Percentiles rank a stretch among this genome's conserved stretches.
Conservation (phyloP, 2,888 invertebrate genomes). For the Pachymerium ferrugineum region DNA sequence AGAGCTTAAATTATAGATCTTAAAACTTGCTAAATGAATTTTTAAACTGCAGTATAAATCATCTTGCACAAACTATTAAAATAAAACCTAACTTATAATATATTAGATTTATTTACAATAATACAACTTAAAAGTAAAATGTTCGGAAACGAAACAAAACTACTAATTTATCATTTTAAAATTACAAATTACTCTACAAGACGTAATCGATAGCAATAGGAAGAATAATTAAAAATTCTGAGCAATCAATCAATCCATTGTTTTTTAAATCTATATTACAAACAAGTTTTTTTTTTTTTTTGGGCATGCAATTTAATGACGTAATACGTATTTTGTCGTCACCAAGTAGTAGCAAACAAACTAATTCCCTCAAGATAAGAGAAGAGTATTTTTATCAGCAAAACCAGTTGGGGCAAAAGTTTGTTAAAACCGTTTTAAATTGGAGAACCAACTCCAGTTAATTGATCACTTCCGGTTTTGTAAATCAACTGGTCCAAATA, state of each 20-base stretch:
- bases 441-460: background rate
- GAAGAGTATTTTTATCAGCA: no score
- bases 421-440: no score
- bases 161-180: background rate
- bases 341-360: constrained; percentile 13
- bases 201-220: background rate
- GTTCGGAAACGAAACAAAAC: background rate
- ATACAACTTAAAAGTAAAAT: constrained; percentile 1
- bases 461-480: background rate
- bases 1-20: no score
- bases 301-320: background rate
- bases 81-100: no score
- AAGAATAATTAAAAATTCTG: constrained; percentile 8
- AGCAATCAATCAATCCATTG: background rate
- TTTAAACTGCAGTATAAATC: no score
- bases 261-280: constrained; percentile 3
- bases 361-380: background rate
- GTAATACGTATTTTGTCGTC: constrained; percentile 13
- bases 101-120: constrained; percentile 3
- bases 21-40: no score
- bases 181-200: constrained; percentile 13
- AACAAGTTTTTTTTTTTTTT: constrained; percentile 3
- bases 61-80: no score
- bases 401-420: no score
- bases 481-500: background rate